Percentiles rank a stretch among this genome's conserved stretches.
phyloP scores from a whole-genome alignment of 1,140 invertebrate genomes.

The Pogonomyrmex californicus region DNA sequence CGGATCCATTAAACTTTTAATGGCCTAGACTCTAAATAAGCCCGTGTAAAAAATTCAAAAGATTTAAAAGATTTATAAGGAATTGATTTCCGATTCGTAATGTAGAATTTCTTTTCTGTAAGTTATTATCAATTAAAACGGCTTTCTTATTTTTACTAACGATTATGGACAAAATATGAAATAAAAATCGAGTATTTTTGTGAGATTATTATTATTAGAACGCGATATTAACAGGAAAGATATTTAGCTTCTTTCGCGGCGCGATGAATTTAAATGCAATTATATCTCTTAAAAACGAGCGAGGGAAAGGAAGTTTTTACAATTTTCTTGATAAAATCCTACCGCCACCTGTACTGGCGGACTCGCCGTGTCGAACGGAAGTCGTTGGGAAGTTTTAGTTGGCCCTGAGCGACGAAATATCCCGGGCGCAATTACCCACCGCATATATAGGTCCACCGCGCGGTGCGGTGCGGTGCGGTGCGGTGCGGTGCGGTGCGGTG shows the following conservation, averaged over 20 bases:
- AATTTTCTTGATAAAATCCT: slow-evolving; percentile 1
- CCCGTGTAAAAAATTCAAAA: neutral
- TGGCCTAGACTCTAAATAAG: neutral
- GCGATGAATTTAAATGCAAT: slow-evolving; percentile 25
- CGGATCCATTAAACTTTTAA: neutral
- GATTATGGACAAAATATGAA: neutral
- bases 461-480: slow-evolving; percentile 23
- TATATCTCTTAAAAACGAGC: neutral
- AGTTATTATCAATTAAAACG: neutral
- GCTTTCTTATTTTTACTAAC: neutral
- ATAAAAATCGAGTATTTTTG: neutral
- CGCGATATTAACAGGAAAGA: neutral
- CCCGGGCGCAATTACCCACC: slow-evolving; percentile 72
- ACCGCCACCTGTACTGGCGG: neutral
- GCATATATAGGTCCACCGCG: slow-evolving; percentile 29
- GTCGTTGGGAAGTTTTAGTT: slow-evolving; percentile 74
- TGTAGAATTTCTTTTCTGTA: neutral
- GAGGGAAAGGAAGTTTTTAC: neutral
- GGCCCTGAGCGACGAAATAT: slow-evolving; percentile 72
- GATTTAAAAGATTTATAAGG: neutral
- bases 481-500: neutral
- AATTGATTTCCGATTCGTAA: neutral
- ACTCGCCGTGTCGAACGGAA: slow-evolving; percentile 64
- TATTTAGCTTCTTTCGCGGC: neutral
- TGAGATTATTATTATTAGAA: neutral